Evolutionary conservation across 2,797 vertebrate species (phyloP).

Genomic region (Leucoraja ocellata): DNA sequence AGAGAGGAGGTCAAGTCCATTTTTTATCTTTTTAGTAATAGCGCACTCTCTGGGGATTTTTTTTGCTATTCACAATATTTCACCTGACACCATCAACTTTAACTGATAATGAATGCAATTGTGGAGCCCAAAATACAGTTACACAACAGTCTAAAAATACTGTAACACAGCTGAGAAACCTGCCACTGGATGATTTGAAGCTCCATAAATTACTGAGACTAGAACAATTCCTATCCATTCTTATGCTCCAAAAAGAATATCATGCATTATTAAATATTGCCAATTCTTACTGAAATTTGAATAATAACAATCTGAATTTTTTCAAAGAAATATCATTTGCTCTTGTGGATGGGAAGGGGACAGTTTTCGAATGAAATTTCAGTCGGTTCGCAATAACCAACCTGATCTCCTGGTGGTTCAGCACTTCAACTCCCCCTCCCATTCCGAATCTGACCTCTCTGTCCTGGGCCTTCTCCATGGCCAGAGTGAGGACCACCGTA

Average conservation of each 20-base stretch:
- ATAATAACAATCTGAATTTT: background rate
- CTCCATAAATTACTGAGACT: background rate
- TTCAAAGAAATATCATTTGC: background rate
- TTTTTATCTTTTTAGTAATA: background rate
- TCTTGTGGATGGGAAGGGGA: background rate
- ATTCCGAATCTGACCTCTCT: too few species aligned
- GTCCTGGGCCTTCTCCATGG: too few species aligned
- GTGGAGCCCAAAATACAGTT: background rate
- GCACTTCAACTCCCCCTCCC: too few species aligned
- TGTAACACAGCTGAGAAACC: background rate
- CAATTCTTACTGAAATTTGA: background rate
- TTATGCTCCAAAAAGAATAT: background rate
- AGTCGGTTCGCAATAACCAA: too few species aligned
- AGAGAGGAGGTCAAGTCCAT: background rate
- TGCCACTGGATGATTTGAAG: background rate
- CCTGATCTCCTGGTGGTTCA: too few species aligned
- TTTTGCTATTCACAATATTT: background rate
- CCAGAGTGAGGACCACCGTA: too few species aligned
- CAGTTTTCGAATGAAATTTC: too few species aligned
- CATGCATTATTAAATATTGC: background rate
- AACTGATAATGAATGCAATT: background rate
- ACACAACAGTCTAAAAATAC: background rate
- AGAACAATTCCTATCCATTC: background rate
- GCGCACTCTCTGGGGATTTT: too few species aligned
- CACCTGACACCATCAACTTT: background rate